These are phyloP conservation scores for Neolamprologus kungweensis DNA, from an alignment of 2,113 vertebrate genomes.

Conservation along the genomic window DNA sequence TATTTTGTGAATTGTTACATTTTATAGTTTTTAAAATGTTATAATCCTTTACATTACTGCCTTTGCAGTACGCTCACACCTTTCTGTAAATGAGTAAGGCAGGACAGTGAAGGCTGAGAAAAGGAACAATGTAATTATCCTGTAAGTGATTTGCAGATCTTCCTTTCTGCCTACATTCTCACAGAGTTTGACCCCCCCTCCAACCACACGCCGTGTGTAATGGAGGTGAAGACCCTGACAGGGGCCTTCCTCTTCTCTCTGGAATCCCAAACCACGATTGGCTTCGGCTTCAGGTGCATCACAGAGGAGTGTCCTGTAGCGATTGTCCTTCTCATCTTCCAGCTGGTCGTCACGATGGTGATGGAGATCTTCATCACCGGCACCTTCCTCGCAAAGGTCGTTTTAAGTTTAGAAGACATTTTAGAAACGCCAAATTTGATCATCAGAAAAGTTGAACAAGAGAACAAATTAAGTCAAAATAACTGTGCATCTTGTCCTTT, in stretches of 20 bases:
- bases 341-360: slow-evolving; percentile 94
- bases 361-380: slow-evolving; percentile 98
- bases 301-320: slow-evolving; percentile 92
- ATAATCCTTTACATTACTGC: neutral
- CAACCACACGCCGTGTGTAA: slow-evolving; percentile 95
- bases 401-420: neutral
- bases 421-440: neutral
- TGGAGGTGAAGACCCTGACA: slow-evolving; percentile 93
- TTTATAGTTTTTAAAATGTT: neutral
- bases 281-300: slow-evolving; percentile 95
- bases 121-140: neutral
- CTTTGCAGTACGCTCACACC: neutral
- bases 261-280: slow-evolving; percentile 96
- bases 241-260: slow-evolving; percentile 96
- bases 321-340: slow-evolving; percentile 89
- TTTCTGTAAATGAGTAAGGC: neutral
- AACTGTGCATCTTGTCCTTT: neutral
- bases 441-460: neutral
- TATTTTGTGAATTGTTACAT: neutral
- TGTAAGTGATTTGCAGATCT: neutral
- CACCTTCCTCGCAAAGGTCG: slow-evolving; percentile 90
- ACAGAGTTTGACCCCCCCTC: slow-evolving; percentile 78
- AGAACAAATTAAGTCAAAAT: neutral
- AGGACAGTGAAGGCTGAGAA: neutral
- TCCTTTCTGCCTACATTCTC: neutral